phyloP scores from a whole-genome alignment of 1,140 invertebrate species.

The Heliconius eleuchia region DNA sequence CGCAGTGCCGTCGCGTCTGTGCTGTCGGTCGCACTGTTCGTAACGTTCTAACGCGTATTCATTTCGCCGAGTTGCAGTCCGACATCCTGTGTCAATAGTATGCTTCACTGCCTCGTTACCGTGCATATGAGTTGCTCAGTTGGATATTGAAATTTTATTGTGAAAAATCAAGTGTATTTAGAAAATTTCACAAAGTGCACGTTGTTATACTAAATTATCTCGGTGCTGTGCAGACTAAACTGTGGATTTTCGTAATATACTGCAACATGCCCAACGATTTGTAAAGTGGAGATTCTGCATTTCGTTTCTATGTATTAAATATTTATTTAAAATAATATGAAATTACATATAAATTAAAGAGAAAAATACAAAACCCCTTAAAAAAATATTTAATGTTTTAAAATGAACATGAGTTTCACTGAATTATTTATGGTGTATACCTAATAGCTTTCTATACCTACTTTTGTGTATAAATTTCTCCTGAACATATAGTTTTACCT shows the following conservation, averaged over 20 bases:
- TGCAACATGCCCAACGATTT: slow-evolving; percentile 23
- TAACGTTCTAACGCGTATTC: slow-evolving; percentile 42
- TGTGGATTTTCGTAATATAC: slow-evolving; percentile 31
- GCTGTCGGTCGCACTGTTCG: slow-evolving; percentile 61
- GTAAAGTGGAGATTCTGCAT: slow-evolving; percentile 14
- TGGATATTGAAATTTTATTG: slow-evolving; percentile 64
- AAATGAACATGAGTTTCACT: not conserved
- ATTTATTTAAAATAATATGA: too few relatives aligned
- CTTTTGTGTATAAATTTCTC: slow-evolving; percentile 18
- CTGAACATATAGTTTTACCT: slow-evolving; percentile 33
- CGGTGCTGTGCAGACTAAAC: slow-evolving; percentile 14
- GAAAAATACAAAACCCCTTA: too few relatives aligned
- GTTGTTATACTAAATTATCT: slow-evolving; percentile 40
- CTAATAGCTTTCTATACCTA: slow-evolving; percentile 6
- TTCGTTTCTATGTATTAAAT: not conserved
- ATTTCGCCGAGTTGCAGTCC: slow-evolving; percentile 51
- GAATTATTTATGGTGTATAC: slow-evolving; percentile 1
- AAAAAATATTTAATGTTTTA: not conserved
- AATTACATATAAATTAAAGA: too few relatives aligned
- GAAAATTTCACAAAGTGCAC: slow-evolving; percentile 49
- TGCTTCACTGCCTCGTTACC: slow-evolving; percentile 56
- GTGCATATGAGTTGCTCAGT: slow-evolving; percentile 55
- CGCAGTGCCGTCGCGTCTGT: slow-evolving; percentile 70
- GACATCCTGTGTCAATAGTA: slow-evolving; percentile 60
- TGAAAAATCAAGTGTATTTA: slow-evolving; percentile 66